A percentile compares a stretch with the other conserved stretches of the same genome.
Conservation (phyloP, 2,888 invertebrate species). For the Patella pellucida region DNA sequence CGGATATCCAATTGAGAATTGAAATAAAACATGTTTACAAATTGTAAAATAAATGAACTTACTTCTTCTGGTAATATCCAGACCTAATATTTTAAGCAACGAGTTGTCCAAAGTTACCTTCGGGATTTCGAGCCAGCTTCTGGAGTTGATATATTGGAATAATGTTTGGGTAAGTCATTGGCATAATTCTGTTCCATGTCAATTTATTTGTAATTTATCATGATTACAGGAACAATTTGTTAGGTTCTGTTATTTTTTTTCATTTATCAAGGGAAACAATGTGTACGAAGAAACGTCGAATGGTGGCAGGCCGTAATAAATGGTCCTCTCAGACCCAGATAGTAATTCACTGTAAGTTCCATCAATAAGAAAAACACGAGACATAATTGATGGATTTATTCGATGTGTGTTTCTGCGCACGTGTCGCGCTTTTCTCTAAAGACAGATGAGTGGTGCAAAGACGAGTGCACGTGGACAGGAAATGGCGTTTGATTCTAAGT, state of each 20-base stretch:
- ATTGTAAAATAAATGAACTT: too few relatives aligned
- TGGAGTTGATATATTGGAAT: too few relatives aligned
- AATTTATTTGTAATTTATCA: constrained; percentile 1
- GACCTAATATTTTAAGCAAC: too few relatives aligned
- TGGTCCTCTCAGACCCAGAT: not conserved
- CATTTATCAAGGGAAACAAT: not conserved
- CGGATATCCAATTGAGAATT: too few relatives aligned
- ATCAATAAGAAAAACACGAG: constrained; percentile 10
- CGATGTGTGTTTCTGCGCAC: not conserved
- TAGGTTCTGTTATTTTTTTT: not conserved
- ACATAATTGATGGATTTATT: constrained; percentile 8
- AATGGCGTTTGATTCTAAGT: not conserved
- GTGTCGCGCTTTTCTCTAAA: not conserved
- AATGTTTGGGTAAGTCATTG: too few relatives aligned
- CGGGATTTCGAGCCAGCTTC: too few relatives aligned
- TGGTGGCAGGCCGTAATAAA: not conserved
- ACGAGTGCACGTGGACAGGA: not conserved
- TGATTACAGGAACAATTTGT: not conserved
- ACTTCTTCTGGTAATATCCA: too few relatives aligned
- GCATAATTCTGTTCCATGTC: not conserved
- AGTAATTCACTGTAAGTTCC: constrained; percentile 4
- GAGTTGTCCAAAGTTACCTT: too few relatives aligned
- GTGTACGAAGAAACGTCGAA: not conserved
- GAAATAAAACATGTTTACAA: too few relatives aligned
- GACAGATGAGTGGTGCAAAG: not conserved